A percentile compares a stretch with the other conserved stretches of the same genome.
Evolutionary conservation across 2,888 invertebrate species (phyloP).

Genomic region (Geophilus truncorum): DNA sequence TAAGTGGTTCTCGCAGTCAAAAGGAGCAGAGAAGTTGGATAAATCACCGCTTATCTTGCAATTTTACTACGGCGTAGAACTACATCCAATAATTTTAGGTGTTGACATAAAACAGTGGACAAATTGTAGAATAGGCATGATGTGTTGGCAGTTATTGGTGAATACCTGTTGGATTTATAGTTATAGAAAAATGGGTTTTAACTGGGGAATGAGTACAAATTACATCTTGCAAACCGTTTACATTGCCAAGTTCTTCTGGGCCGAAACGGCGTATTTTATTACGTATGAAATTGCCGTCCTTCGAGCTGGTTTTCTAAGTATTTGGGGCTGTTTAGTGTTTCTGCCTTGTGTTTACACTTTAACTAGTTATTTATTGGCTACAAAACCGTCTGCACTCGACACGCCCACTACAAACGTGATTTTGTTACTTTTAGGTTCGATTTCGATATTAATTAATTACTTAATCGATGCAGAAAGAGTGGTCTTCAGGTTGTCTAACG

Average conservation of each 20-base stretch:
- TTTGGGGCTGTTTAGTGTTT: slow-evolving; percentile 56
- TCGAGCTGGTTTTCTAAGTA: slow-evolving; percentile 52
- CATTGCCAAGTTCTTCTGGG: slow-evolving; percentile 56
- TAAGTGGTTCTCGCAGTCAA: not conserved
- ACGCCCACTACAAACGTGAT: no score
- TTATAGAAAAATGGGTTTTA: slow-evolving; percentile 43
- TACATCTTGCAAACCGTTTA: slow-evolving; percentile 52
- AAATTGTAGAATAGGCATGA: slow-evolving; percentile 52
- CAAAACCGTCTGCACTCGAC: slow-evolving; percentile 42
- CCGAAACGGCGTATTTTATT: slow-evolving; percentile 57
- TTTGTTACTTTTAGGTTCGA: no score
- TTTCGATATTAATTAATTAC: slow-evolving; percentile 52
- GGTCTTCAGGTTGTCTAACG: slow-evolving; percentile 49
- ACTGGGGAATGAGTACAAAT: slow-evolving; percentile 45
- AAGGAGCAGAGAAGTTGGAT: slow-evolving; percentile 36
- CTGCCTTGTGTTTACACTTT: slow-evolving; percentile 49
- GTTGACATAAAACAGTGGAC: slow-evolving; percentile 49
- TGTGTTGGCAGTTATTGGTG: slow-evolving; percentile 48
- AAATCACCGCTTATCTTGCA: slow-evolving; percentile 46
- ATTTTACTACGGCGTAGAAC: slow-evolving; percentile 54
- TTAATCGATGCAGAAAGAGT: slow-evolving; percentile 54
- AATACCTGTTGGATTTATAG: slow-evolving; percentile 37
- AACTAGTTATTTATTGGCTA: slow-evolving; percentile 52
- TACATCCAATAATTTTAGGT: slow-evolving; percentile 53
- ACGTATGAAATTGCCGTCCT: slow-evolving; percentile 57